Conservation (phyloP, 2,888 invertebrate genomes). For the Eudemis profundana region DNA sequence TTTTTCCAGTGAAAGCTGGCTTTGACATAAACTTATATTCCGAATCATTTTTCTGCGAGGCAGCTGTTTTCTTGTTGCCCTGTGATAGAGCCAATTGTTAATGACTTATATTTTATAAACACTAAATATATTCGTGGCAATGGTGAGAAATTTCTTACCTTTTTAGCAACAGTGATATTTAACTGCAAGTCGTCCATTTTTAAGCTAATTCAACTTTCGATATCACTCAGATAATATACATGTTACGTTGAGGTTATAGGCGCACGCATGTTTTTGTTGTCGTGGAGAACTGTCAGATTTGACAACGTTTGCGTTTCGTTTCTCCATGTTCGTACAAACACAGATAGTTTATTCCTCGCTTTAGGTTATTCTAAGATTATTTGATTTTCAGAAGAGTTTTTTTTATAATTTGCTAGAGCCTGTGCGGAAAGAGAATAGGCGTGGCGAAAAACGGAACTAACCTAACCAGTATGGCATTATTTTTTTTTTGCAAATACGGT, state of each 20-base stretch:
- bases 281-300: slow-evolving; percentile 43
- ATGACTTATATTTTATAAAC: slow-evolving; percentile 32
- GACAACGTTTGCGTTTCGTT: slow-evolving; percentile 34
- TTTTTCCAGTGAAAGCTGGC: slow-evolving; percentile 74
- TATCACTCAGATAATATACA: slow-evolving; percentile 42
- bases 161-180: slow-evolving; percentile 73
- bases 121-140: neutral
- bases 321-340: neutral
- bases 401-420: no score
- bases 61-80: slow-evolving; percentile 61
- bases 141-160: slow-evolving; percentile 58
- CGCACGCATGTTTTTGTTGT: slow-evolving; percentile 56
- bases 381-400: no score
- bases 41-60: slow-evolving; percentile 58
- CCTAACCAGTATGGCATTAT: no score
- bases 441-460: no score
- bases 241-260: slow-evolving; percentile 62
- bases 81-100: slow-evolving; percentile 52
- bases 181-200: slow-evolving; percentile 82
- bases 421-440: no score
- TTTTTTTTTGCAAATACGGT: no score
- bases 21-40: slow-evolving; percentile 78
- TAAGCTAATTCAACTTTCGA: slow-evolving; percentile 44
- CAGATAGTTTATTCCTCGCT: no score
- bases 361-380: no score